Base-by-base conservation (phyloP, 2,888 invertebrate genomes). In the Aphidius colemani region DNA sequence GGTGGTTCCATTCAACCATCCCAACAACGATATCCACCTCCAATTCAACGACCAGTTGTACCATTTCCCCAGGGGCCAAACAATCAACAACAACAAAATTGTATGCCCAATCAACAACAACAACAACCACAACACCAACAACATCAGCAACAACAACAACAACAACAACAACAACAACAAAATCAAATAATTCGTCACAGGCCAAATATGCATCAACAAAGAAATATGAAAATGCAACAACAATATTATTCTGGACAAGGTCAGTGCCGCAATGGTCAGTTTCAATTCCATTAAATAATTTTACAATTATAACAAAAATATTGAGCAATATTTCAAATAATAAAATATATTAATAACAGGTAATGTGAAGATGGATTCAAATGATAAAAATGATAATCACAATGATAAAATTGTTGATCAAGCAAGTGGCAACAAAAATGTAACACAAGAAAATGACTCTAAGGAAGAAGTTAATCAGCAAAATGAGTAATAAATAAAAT, bases 241-340 rank as follows among this genome's bases (percentile, higher is more conserved):
- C 85, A 85, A 80, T 86, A 86, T 78, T 86, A 86, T 74, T 79
- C 83, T 61, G 79, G 80, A 67, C 85, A 85, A 83, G 83, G 85
- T 85, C 77, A 76, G 82, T 80, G 61, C 18, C 48, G 45, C 40
- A 64, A 64, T 49, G 48, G 53, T 59, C 59, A 61, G 67, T 61
- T 62, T 39, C 39, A 7, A 9, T 46, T 59, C 51, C 9, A 49
- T 48, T 62, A 43, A 18, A 50, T 55, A 59, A 61, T 64, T 63
- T 66, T 53, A 66, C 67, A 66, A 64, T 61, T 51, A 61, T 66
- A 66, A 64, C 60, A 66, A 53, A 66, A 59, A 18, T 18, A 18
- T 18, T 18, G 13, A 18, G 2, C 1, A 18, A 18, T 18, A 18
- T 18, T 18, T 18, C 53, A 40, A 53, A 39, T 53, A 41, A 45